Conservation (phyloP, 92 coral and sea anemone genomes). For the Palythoa caribaeorum region DNA sequence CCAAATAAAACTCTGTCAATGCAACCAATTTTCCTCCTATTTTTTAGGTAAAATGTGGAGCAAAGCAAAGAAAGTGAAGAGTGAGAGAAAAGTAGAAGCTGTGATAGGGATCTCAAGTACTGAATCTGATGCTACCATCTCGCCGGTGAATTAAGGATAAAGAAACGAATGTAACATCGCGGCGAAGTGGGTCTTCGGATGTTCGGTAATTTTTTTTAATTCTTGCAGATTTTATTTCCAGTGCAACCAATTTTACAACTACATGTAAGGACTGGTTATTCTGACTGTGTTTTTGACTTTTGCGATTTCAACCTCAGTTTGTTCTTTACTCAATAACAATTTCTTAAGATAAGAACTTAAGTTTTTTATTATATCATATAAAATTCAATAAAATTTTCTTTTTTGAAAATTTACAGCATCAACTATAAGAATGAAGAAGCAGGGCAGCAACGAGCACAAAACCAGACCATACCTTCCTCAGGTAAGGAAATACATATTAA, state of each 20-base stretch:
- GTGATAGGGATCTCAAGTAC: conserved; percentile 29
- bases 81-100: conserved; percentile 22
- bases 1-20: conserved; percentile 19
- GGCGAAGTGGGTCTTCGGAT: conserved; percentile 30
- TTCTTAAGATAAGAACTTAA: neutral
- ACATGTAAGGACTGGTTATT: conserved; percentile 15
- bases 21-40: conserved; percentile 29
- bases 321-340: conserved; percentile 1
- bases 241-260: neutral
- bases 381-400: conserved; percentile 1
- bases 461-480: conserved; percentile 17
- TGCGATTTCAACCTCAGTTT: conserved; percentile 15
- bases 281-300: neutral
- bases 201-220: conserved; percentile 11
- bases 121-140: conserved; percentile 29
- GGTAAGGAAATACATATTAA: neutral
- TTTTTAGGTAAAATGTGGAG: conserved; percentile 24
- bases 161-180: conserved; percentile 1
- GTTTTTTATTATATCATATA: neutral
- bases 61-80: conserved; percentile 25
- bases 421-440: conserved; percentile 6
- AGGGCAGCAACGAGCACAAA: conserved; percentile 21
- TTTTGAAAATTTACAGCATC: conserved; percentile 26
- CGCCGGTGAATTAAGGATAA: conserved; percentile 15
- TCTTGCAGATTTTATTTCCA: neutral